Base-by-base conservation (phyloP, 2,113 vertebrate species). In the Eolophus roseicapilla region DNA sequence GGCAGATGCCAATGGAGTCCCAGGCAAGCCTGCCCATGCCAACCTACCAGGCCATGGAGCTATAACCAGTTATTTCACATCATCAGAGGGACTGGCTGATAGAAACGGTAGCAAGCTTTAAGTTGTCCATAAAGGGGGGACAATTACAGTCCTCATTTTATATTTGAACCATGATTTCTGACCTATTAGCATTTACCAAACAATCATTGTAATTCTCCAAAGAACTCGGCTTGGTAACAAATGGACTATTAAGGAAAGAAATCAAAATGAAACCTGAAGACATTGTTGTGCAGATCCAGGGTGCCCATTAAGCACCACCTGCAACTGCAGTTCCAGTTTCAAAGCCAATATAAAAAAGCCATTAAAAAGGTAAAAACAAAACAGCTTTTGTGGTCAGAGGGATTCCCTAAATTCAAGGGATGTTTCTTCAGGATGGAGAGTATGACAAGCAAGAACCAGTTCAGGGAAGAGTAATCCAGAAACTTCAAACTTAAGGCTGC, bases 381-480 rank as follows among this genome's bases (percentile, higher is more conserved):
- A 52, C 11, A 24, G 9, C 5, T 77, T 23, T 8, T 2, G 3
- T 1, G 1, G 12, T 24, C 37, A 20, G 29, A 50, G 20, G 19
- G 33, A 24, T 27, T n/a, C 24, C 9, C 0, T 3, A 17, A 11
- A 18, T 67, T 57, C 64, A 49, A 46, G 60, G 35, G 4, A 20
- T 16, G 6, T n/a, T 70, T 57, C 44, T 24, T 69, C 49, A 62
- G 73, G 44, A 37, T 37, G 6, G 18, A 52, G 20, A 6, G 2
- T 1, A 5, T 4, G 19, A 49, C 9, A 23, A 41, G 11, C 33
- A 43, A 2, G 13, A 57, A 10, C 4, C 24, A 41, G 6, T 7
- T 59, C 16, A 31, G 20, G 27, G 62, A 3, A 70, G 5, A 44
- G 7, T 3, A 23, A 63, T 4, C 44, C 37, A 74, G 43, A 60